These are phyloP conservation scores for Lepus oiostolus DNA, from an alignment of 2,797 vertebrate species.

Conservation along the genomic window DNA sequence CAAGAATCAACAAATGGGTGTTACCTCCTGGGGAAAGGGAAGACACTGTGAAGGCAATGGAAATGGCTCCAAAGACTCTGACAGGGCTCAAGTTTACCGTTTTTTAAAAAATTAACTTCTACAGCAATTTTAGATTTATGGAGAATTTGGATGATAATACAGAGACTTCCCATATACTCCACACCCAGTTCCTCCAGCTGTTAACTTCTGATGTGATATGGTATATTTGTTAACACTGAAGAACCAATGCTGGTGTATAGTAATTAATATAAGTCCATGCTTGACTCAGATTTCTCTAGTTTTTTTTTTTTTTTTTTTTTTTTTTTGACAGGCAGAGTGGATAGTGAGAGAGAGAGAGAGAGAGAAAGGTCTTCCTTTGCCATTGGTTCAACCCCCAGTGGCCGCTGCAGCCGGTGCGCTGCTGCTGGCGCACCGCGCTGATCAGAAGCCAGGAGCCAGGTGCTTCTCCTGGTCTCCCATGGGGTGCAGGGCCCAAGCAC, in stretches of 20 bases:
- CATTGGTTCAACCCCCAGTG: too few species aligned
- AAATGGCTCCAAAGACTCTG: background rate
- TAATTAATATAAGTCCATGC: background rate
- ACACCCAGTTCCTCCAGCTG: background rate
- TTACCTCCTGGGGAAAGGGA: background rate
- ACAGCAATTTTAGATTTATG: slow-evolving; percentile 16
- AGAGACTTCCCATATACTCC: background rate
- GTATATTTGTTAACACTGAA: background rate
- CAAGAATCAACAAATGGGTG: background rate
- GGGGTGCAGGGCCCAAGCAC: too few species aligned
- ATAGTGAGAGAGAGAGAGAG: too few species aligned
- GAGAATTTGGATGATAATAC: background rate
- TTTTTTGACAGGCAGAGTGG: too few species aligned
- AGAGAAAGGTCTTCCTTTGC: too few species aligned
- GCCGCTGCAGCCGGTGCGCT: too few species aligned
- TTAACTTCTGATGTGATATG: background rate
- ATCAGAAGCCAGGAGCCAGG: too few species aligned
- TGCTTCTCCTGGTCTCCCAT: too few species aligned
- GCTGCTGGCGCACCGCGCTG: too few species aligned
- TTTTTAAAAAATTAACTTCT: background rate
- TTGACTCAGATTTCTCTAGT: background rate
- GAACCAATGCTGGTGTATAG: background rate
- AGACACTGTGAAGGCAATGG: background rate
- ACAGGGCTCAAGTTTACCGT: background rate
- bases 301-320: too few species aligned